Percentiles rank a stretch among this genome's conserved stretches.
Evolutionary conservation across 2,797 vertebrate species (phyloP).

Genomic region (Cossypha niveicapilla): DNA sequence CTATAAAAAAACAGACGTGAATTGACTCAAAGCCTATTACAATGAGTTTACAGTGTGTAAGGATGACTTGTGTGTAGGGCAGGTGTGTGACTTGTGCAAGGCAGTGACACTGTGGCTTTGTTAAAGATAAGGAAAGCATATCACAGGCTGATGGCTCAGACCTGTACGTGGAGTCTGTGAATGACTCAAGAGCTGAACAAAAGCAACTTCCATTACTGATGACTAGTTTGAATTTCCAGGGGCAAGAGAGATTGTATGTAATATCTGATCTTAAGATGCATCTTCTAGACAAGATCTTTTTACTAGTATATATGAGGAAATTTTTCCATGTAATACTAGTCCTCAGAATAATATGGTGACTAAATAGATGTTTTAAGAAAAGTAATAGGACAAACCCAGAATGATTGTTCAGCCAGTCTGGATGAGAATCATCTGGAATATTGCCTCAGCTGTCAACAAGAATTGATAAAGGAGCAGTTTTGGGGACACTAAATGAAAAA

Average conservation of each 20-base stretch:
- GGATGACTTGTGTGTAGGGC: neutral
- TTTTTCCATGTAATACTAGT: neutral
- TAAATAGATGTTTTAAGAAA: neutral
- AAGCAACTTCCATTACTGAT: neutral
- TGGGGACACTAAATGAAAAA: neutral
- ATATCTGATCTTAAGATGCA: neutral
- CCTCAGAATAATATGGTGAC: neutral
- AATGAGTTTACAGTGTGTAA: neutral
- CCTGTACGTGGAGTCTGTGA: neutral
- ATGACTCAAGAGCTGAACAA: neutral
- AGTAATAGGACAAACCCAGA: neutral
- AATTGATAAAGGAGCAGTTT: neutral
- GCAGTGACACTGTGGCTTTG: neutral
- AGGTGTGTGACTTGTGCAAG: neutral
- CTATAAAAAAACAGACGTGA: neutral
- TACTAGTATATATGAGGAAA: neutral
- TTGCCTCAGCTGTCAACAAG: neutral
- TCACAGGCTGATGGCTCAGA: neutral
- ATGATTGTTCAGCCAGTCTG: neutral
- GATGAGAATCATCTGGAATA: neutral
- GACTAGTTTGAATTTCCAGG: neutral
- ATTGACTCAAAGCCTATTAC: neutral
- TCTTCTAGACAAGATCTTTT: neutral
- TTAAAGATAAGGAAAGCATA: neutral
- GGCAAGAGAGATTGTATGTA: neutral